These are phyloP conservation scores for Caenorhabditis japonica DNA, from an alignment of 2,888 invertebrate genomes.

Conservation along the genomic window DNA sequence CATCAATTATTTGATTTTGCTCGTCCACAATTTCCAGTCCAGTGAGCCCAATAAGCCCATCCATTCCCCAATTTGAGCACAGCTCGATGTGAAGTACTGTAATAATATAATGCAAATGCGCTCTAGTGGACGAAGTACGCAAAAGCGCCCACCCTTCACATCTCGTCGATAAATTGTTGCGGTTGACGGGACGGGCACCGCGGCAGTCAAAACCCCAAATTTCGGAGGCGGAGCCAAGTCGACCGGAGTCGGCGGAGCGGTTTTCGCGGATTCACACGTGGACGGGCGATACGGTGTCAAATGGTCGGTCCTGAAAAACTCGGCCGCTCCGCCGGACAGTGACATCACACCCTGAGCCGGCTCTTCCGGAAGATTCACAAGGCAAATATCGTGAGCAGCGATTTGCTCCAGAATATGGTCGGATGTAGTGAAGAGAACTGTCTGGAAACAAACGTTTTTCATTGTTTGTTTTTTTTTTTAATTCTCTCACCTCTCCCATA, in stretches of 20 bases:
- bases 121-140: background rate
- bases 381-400: constrained; percentile 79
- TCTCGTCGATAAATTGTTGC: constrained; percentile 16
- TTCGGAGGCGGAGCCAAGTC: background rate
- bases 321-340: constrained; percentile 4
- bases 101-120: constrained; percentile 3
- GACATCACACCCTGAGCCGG: background rate
- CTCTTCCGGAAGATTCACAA: constrained; percentile 32
- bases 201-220: too few relatives aligned
- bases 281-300: constrained; percentile 43
- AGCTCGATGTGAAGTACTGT: constrained; percentile 78
- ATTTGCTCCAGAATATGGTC: constrained; percentile 84
- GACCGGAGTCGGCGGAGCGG: constrained; percentile 14
- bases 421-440: constrained; percentile 87
- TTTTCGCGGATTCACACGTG: constrained; percentile 39
- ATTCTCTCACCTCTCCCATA: constrained; percentile 79
- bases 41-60: constrained; percentile 79
- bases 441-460: too few relatives aligned
- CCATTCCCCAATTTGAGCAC: constrained; percentile 79
- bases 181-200: background rate
- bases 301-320: too few relatives aligned
- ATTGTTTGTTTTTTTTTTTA: too few relatives aligned
- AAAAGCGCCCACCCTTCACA: constrained; percentile 29
- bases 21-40: constrained; percentile 78
- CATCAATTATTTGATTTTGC: constrained; percentile 36